Evolutionary conservation across 2,888 invertebrate species (phyloP).

Genomic region (Ichneumoninae sp.): DNA sequence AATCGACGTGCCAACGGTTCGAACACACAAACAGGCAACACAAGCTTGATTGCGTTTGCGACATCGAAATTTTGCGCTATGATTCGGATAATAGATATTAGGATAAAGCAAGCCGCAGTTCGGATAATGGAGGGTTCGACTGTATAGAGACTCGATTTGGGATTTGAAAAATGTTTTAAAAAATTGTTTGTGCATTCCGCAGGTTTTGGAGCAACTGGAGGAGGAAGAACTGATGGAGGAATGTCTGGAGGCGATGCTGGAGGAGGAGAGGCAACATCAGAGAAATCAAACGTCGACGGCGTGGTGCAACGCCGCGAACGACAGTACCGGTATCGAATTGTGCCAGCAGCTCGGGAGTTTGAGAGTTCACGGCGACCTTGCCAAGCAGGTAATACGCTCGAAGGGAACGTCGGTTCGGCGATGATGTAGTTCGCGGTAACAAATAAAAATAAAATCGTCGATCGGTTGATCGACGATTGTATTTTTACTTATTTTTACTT

Average conservation of each 20-base stretch:
- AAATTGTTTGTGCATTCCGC: conserved; percentile 59
- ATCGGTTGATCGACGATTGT: too few relatives aligned
- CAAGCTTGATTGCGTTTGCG: too few relatives aligned
- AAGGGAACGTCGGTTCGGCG: too few relatives aligned
- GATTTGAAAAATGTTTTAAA: too few relatives aligned
- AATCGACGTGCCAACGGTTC: too few relatives aligned
- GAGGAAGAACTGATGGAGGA: conserved; percentile 95
- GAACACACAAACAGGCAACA: too few relatives aligned
- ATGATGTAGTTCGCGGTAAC: not conserved
- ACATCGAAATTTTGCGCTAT: too few relatives aligned
- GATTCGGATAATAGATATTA: too few relatives aligned
- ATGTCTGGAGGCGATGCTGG: conserved; percentile 93
- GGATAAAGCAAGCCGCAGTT: too few relatives aligned
- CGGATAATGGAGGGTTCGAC: not conserved
- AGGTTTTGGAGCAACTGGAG: conserved; percentile 94
- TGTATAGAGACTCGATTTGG: not conserved
- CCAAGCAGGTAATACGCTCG: conserved; percentile 78
- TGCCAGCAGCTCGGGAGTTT: conserved; percentile 81
- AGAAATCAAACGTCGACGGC: conserved; percentile 80
- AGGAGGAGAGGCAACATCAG: conserved; percentile 87
- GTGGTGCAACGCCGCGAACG: conserved; percentile 81
- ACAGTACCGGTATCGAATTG: conserved; percentile 80
- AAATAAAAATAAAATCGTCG: not conserved
- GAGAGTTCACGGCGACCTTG: conserved; percentile 81
- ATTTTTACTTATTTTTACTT: not conserved